A percentile compares a stretch with the other conserved stretches of the same genome.
These are phyloP conservation scores for Patiria miniata DNA, from an alignment of 35 echinoderm and acorn worm genomes.

Conservation along the genomic window DNA sequence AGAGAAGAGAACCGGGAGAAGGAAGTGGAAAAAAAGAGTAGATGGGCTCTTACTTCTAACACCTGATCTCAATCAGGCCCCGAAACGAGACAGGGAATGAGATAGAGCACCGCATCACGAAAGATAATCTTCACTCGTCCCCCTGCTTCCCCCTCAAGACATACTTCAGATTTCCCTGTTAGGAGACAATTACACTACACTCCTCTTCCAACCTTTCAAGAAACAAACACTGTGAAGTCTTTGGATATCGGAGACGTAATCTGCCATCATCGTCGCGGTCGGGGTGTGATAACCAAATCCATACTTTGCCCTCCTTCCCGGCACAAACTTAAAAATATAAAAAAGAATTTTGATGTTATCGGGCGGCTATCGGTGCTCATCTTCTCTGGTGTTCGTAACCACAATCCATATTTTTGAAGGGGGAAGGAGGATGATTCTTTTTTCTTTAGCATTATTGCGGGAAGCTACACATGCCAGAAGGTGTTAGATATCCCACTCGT, in stretches of 20 bases:
- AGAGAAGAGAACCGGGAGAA: not conserved
- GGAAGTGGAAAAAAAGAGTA: too few relatives aligned
- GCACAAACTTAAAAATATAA: slow-evolving; percentile 1
- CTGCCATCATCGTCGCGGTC: not conserved
- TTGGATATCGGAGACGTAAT: slow-evolving; percentile 15
- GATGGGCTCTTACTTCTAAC: not conserved
- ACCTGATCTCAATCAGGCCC: slow-evolving; percentile 27
- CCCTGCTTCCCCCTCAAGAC: not conserved
- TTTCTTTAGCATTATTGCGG: not conserved
- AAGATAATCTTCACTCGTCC: not conserved
- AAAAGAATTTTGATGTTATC: slow-evolving; percentile 19
- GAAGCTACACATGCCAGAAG: slow-evolving; percentile 11
- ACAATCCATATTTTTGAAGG: not conserved
- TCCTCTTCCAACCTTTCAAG: slow-evolving; percentile 13
- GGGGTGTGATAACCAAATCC: not conserved
- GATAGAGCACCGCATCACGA: not conserved
- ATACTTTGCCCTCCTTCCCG: not conserved
- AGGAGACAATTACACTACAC: slow-evolving; percentile 4
- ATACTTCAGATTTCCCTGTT: not conserved
- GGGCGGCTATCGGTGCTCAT: not conserved
- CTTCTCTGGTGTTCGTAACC: not conserved
- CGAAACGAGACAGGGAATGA: not conserved
- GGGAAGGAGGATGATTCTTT: not conserved
- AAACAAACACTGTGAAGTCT: not conserved
- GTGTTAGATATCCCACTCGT: slow-evolving; percentile 20